Conservation (phyloP, 2,113 vertebrate genomes). For the Stigmatopora argus region DNA sequence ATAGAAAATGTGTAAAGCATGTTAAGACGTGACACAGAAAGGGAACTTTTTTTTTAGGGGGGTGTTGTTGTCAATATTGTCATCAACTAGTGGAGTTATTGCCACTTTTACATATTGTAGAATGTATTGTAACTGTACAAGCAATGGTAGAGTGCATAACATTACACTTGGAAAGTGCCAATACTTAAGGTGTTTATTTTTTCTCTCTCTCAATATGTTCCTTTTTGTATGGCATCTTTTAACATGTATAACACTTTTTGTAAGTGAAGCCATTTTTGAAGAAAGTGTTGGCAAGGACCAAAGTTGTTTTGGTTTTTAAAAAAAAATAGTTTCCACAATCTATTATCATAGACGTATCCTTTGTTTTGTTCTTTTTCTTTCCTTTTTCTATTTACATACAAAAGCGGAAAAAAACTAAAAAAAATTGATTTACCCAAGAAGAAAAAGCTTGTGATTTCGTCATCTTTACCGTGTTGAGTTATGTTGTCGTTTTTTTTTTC, state of each 20-base stretch:
- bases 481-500: not conserved
- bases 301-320: slow-evolving; percentile 67
- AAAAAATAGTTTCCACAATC: slow-evolving; percentile 70
- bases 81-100: slow-evolving; percentile 68
- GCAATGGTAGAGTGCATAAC: slow-evolving; percentile 67
- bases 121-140: slow-evolving; percentile 73
- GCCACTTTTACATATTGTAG: slow-evolving; percentile 72
- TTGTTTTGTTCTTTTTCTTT: slow-evolving; percentile 42
- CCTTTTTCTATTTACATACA: slow-evolving; percentile 62
- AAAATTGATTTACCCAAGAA: slow-evolving; percentile 73
- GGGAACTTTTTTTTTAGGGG: slow-evolving; percentile 48
- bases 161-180: slow-evolving; percentile 75
- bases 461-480: slow-evolving; percentile 86
- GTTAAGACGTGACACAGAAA: slow-evolving; percentile 68
- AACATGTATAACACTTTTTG: slow-evolving; percentile 58
- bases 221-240: slow-evolving; percentile 74
- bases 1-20: slow-evolving; percentile 60
- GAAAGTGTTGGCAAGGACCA: slow-evolving; percentile 78
- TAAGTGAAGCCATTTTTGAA: slow-evolving; percentile 72
- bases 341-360: slow-evolving; percentile 73
- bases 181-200: slow-evolving; percentile 68
- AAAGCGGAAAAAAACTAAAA: slow-evolving; percentile 68
- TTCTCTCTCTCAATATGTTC: slow-evolving; percentile 48
- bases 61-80: slow-evolving; percentile 51
- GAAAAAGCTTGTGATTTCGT: slow-evolving; percentile 89